Base-by-base conservation (phyloP, 1,140 invertebrate species). In the Neodiprion fabricii region DNA sequence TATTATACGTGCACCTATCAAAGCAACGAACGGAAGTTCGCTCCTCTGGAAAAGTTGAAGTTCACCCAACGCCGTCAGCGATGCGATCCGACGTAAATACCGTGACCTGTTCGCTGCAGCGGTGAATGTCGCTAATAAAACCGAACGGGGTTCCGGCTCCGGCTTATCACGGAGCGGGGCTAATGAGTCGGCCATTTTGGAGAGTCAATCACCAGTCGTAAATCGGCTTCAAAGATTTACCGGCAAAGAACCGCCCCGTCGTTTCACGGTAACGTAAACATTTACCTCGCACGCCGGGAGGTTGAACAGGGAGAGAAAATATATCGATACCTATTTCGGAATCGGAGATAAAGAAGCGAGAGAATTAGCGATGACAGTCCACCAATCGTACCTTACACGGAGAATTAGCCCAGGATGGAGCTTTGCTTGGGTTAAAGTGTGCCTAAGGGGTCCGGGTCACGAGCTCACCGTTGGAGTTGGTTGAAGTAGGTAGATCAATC, bases 341-440 rank as follows among this genome's bases (percentile, higher is more conserved):
- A 40, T 40, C 5, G 28, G 28, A 40, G 28, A 40, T 40, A 40
- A 40, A 40, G 28, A 40, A 40, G 28, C 28, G 28, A 40, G 28
- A 40, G 2, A 40, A 40, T 40, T 5, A 40, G 28, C 28, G 28
- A 40, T 5, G 28, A 40, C 28, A 40, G 28, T 68, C 40, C 7
- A 68, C 11, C 40, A 68, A 68, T 76, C 71, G 74, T 74, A 69
- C 74, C 75, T 40, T 40, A 40, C 28, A 40, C 28, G 28, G 28
- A 40, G 28, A 40, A 40, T 40, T 40, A 40, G 5, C 28, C 2
- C 28, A 5, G 28, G 28, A 40, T 5, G 28, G 28, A 40, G 5
- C 2, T 40, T 40, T 40, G 28, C 28, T 2, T 40, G 28, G 28
- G 28, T 40, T 40, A 40, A 40, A 40, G 28, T 40, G 28, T 40